Evolutionary conservation across 2,888 invertebrate genomes (phyloP), one percentile per base, ranked within the genome.

Genomic region (Liposcelis brunnea): DNA sequence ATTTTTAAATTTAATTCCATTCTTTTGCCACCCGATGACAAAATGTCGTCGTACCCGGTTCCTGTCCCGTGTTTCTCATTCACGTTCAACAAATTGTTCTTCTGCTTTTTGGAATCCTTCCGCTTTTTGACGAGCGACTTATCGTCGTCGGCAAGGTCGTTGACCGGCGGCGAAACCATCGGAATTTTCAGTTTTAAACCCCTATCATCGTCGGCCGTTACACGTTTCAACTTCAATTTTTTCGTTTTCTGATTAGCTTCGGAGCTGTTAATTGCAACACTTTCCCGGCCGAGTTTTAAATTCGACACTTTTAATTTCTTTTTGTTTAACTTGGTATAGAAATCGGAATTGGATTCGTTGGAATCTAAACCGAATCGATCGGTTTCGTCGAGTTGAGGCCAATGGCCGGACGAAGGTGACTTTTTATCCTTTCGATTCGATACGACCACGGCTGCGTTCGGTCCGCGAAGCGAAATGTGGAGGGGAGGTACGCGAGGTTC

Each of bases 401-500:
- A 40, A 11, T 40, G 40, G 26, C 26, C 8, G n/a, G n/a, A n/a
- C 26, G 26, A 26, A n/a, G 40, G 40, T 6, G 40, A 52, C 49
- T 79, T 79, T 48, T 65, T 65, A 48, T 68, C 66, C 54, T 80
- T 80, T 43, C 80, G 79, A 58, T 79, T 77, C 56, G 78, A 82
- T 53, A 85, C 85, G 42, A 89, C 84, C 34, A 84, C 84, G 1
- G 84, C 83, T 14, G 70, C 68, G 60, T 85, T 86, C 47, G 85
- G 72, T 1, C 85, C 85, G 48, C 87, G 70, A 35, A 90, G 65
- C 47, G 86, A 86, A 55, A 90, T 89, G 60, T 89, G 89, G 49
- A 89, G 66, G 1, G 89, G 90, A 7, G 90, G 89, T 40, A 90
- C 90, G 46, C 86, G 69, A 6, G 81, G 76, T 55, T 85, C 85